Conservation (phyloP, 2,888 invertebrate genomes). For the Gandaritis pyraliata region DNA sequence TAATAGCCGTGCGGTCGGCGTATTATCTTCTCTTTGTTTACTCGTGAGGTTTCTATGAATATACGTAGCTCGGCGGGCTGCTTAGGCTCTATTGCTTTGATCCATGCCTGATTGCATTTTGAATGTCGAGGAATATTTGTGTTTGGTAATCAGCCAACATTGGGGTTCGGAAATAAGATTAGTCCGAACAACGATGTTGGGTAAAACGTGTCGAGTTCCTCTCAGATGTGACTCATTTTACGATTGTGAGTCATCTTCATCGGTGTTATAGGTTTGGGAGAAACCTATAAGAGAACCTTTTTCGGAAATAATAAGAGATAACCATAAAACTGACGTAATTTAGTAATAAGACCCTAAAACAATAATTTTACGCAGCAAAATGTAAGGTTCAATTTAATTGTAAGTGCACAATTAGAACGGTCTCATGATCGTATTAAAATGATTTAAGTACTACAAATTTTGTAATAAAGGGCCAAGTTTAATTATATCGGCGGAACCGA, state of each 20-base stretch:
- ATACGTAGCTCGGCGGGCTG: constrained; percentile 5
- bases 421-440: constrained; percentile 54
- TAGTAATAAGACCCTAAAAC: constrained; percentile 26
- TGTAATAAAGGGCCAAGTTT: constrained; percentile 68
- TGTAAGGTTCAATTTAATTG: constrained; percentile 48
- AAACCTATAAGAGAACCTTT: background rate
- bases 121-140: constrained; percentile 16
- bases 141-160: constrained; percentile 10
- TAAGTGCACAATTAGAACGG: constrained; percentile 56
- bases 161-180: constrained; percentile 5
- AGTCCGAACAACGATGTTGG: background rate
- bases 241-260: background rate
- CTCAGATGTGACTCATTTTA: background rate
- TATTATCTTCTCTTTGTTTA: constrained; percentile 55
- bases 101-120: constrained; percentile 22
- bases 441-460: constrained; percentile 70
- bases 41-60: constrained; percentile 43
- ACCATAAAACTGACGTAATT: constrained; percentile 16
- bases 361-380: constrained; percentile 33
- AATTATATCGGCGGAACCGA: constrained; percentile 69
- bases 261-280: background rate
- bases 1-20: constrained; percentile 70
- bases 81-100: constrained; percentile 14
- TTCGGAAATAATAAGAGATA: background rate
- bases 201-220: background rate